Evolutionary conservation across 2,797 vertebrate genomes (phyloP).

Genomic region (Cyclopterus lumpus): DNA sequence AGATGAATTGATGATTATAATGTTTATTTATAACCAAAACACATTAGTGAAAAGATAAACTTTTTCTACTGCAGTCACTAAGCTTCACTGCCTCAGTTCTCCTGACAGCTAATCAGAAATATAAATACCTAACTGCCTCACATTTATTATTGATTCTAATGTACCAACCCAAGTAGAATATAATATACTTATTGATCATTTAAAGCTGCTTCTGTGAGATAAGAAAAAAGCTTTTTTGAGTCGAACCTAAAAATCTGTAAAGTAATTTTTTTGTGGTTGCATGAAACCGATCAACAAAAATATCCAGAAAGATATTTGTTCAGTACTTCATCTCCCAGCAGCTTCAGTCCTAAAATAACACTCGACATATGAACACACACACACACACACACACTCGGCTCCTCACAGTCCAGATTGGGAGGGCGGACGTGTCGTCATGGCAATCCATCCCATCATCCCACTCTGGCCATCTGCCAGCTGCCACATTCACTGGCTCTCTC

Average conservation of each 20-base stretch:
- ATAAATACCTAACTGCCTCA: not conserved
- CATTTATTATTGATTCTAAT: slow-evolving; percentile 3
- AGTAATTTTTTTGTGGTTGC: too few species aligned
- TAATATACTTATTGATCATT: not conserved
- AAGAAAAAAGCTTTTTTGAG: too few species aligned
- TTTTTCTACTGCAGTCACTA: too few species aligned
- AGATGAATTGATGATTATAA: not conserved
- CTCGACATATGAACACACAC: slow-evolving; percentile 23
- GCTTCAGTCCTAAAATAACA: slow-evolving; percentile 33
- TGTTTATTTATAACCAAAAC: not conserved
- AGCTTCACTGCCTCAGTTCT: too few species aligned
- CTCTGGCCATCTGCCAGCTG: slow-evolving; percentile 55
- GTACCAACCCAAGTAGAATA: not conserved
- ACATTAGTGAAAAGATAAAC: too few species aligned
- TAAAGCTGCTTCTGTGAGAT: not conserved
- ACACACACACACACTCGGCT: slow-evolving; percentile 13
- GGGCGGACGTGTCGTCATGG: slow-evolving; percentile 63
- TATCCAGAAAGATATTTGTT: not conserved
- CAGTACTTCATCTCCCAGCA: slow-evolving; percentile 4
- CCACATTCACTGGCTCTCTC: slow-evolving; percentile 19
- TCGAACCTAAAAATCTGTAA: too few species aligned
- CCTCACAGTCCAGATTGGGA: slow-evolving; percentile 54
- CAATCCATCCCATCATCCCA: slow-evolving; percentile 61
- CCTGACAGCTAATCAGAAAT: not conserved
- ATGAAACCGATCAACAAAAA: not conserved